Conservation (phyloP, 2,797 vertebrate species). For the Orientallactaga sibirica region DNA sequence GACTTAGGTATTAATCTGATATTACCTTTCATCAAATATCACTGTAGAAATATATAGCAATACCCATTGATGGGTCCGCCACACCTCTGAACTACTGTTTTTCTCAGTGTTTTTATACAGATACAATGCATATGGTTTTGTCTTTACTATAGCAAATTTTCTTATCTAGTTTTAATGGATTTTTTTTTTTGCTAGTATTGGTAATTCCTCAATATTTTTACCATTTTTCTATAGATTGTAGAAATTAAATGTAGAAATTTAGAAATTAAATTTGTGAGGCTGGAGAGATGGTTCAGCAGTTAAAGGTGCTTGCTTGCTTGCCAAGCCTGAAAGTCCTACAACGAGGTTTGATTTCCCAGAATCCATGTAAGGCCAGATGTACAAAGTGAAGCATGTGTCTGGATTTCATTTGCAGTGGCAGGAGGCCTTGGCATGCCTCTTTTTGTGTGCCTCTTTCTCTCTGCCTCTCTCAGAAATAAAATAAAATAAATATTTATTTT, state of each 20-base stretch:
- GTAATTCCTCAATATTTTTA: background rate
- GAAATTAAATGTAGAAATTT: background rate
- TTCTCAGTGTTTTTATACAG: background rate
- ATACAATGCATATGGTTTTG: slow-evolving; percentile 20
- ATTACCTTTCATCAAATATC: slow-evolving; percentile 11
- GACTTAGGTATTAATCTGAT: background rate
- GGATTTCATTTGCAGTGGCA: too few species aligned
- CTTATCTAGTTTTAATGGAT: background rate
- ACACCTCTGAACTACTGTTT: background rate
- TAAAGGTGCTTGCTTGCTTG: too few species aligned
- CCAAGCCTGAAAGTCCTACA: too few species aligned
- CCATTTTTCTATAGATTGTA: background rate
- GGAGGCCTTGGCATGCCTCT: too few species aligned
- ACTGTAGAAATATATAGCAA: background rate
- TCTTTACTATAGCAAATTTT: background rate
- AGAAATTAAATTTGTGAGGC: slow-evolving; percentile 10
- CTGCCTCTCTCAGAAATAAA: too few species aligned
- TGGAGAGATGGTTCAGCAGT: too few species aligned
- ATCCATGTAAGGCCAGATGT: too few species aligned
- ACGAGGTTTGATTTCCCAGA: too few species aligned
- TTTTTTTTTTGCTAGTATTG: background rate
- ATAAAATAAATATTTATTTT: too few species aligned
- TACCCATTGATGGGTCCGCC: background rate
- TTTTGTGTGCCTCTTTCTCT: too few species aligned
- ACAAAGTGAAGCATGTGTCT: too few species aligned